These are phyloP conservation scores for Grantiella picta DNA, from an alignment of 2,113 vertebrate genomes.

Conservation along the genomic window DNA sequence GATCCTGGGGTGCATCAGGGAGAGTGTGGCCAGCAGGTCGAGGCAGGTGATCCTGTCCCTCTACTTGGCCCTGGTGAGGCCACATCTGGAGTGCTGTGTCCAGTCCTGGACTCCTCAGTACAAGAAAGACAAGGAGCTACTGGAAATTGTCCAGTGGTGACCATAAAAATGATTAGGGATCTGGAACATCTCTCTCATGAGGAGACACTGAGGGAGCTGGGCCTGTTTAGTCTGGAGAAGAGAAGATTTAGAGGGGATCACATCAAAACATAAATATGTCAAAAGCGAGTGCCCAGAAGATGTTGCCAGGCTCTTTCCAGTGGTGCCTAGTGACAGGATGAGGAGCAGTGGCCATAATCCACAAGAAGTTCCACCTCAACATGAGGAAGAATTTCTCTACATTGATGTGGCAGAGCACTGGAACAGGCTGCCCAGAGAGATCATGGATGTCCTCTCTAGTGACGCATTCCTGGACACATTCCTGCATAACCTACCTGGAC, in stretches of 20 bases:
- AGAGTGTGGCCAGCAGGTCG: rapidly evolving
- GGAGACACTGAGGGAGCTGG: neutral
- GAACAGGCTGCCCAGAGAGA: neutral
- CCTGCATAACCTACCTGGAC: neutral
- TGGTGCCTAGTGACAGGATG: neutral
- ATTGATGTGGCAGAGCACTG: neutral
- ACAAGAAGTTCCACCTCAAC: neutral
- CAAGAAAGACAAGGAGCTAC: neutral
- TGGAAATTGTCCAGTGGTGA: neutral
- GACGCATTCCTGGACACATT: neutral
- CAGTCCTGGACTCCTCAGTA: neutral
- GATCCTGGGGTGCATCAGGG: neutral
- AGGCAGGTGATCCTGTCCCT: neutral
- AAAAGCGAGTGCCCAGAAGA: neutral
- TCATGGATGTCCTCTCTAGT: neutral
- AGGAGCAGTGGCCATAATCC: neutral
- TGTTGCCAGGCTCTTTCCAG: neutral
- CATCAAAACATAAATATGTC: neutral
- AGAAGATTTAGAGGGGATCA: neutral
- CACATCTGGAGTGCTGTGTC: neutral
- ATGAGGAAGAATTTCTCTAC: neutral
- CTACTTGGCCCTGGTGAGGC: neutral
- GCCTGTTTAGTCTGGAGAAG: neutral
- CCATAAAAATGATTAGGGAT: neutral
- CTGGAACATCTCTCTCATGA: neutral